Evolutionary conservation across 2,797 vertebrate species (phyloP).

Genomic region (Pseudotriccus pelzelni): DNA sequence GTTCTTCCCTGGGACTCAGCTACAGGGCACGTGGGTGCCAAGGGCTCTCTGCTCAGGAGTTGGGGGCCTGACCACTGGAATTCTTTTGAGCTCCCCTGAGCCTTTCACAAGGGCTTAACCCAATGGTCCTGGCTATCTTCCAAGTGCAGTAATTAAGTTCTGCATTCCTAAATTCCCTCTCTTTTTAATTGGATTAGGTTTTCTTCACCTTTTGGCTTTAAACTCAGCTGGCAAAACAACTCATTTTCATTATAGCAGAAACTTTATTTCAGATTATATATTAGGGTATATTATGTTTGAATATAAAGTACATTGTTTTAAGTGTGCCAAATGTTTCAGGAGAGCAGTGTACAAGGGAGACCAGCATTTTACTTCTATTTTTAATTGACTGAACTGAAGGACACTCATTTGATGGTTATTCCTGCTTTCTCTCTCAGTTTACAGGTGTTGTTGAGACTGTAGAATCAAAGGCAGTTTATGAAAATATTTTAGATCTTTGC

Average conservation of each 20-base stretch:
- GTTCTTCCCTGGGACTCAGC: neutral
- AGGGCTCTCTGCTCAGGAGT: neutral
- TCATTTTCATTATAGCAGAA: neutral
- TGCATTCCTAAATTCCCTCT: neutral
- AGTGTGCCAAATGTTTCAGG: neutral
- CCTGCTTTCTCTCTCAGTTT: neutral
- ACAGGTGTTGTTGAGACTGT: neutral
- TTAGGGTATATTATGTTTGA: neutral
- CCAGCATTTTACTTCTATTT: neutral
- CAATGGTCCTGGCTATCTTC: neutral
- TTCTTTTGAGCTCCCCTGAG: neutral
- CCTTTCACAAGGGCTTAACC: neutral
- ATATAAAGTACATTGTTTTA: neutral
- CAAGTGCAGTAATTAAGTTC: conserved; percentile 11
- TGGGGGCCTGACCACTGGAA: too few species aligned
- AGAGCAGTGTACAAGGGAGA: neutral
- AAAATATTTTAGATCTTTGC: neutral
- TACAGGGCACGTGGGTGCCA: neutral
- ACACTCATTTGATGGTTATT: neutral
- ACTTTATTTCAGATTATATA: neutral
- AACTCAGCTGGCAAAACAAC: neutral
- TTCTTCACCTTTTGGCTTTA: neutral
- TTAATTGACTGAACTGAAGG: neutral
- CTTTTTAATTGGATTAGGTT: neutral
- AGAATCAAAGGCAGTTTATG: neutral